These are phyloP conservation scores for Chelon labrosus DNA, from an alignment of 2,797 vertebrate species.

Conservation along the genomic window DNA sequence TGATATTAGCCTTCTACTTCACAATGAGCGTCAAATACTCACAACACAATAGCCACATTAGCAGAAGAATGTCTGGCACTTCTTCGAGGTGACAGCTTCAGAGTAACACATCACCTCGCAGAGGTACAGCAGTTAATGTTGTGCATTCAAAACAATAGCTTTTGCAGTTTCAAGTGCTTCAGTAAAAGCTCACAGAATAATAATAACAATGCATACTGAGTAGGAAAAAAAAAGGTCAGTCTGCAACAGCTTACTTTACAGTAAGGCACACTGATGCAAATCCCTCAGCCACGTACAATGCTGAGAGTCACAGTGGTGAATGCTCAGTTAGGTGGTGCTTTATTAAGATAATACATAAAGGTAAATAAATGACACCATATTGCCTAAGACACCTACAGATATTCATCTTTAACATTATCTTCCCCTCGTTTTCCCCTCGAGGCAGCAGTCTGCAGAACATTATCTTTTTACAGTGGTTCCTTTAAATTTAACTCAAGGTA, in stretches of 20 bases:
- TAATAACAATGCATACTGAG: conserved; percentile 10
- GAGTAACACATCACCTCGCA: conserved; percentile 22
- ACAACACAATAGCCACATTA: neutral
- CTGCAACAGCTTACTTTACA: conserved; percentile 39
- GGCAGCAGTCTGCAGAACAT: conserved; percentile 1
- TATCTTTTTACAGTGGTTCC: conserved; percentile 32
- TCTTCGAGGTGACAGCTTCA: conserved; percentile 47
- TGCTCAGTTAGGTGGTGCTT: conserved; percentile 46
- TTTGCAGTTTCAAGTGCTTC: conserved; percentile 20
- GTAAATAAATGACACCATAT: conserved; percentile 22
- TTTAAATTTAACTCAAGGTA: conserved; percentile 26
- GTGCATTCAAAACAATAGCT: neutral
- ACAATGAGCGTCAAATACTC: conserved; percentile 1
- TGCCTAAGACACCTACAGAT: conserved; percentile 34
- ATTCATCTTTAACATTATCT: conserved; percentile 2
- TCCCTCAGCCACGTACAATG: conserved; percentile 55
- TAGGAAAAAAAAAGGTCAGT: conserved; percentile 22
- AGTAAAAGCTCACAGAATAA: conserved; percentile 16
- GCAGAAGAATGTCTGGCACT: conserved; percentile 10
- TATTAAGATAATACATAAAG: conserved; percentile 18
- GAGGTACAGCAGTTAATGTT: conserved; percentile 14
- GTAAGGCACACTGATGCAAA: conserved; percentile 73
- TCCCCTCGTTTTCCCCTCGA: neutral
- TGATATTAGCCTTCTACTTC: conserved; percentile 16
- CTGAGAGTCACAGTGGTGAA: conserved; percentile 78